A percentile compares a stretch with the other conserved stretches of the same genome.
These are phyloP conservation scores for Ennomos erosarius DNA, from an alignment of 2,888 invertebrate genomes.

Conservation along the genomic window DNA sequence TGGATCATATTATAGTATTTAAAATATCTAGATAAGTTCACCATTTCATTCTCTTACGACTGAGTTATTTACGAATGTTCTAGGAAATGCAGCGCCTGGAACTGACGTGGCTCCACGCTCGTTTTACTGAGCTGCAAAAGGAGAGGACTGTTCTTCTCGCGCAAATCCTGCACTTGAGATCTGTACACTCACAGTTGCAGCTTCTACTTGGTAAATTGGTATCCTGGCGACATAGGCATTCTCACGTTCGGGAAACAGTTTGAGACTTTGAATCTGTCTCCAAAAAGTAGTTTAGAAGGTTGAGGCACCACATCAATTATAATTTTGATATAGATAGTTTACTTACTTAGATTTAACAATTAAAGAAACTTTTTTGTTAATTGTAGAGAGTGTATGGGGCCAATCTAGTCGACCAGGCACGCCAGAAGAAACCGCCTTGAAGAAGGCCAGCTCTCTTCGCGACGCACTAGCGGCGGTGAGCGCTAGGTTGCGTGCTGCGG, in stretches of 20 bases:
- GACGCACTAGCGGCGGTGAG: conserved; percentile 73
- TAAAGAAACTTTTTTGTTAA: neutral
- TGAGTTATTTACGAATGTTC: neutral
- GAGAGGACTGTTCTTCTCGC: conserved; percentile 67
- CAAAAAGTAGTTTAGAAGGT: too few species aligned
- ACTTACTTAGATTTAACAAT: too few species aligned
- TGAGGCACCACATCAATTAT: too few species aligned
- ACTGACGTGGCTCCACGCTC: conserved; percentile 62
- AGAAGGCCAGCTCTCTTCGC: conserved; percentile 63
- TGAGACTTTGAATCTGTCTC: too few species aligned
- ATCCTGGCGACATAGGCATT: neutral
- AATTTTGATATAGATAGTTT: too few species aligned
- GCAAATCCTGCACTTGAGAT: conserved; percentile 64
- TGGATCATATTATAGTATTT: too few species aligned
- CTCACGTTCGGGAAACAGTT: too few species aligned
- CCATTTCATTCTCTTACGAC: too few species aligned
- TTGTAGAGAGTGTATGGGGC: conserved; percentile 66
- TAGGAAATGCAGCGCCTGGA: conserved; percentile 78
- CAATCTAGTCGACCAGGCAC: conserved; percentile 59
- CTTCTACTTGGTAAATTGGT: conserved; percentile 24
- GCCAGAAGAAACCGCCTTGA: conserved; percentile 58
- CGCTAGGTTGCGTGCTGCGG: conserved; percentile 68
- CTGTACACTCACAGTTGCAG: conserved; percentile 64
- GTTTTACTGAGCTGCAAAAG: conserved; percentile 63
- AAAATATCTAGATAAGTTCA: too few species aligned